Conservation (phyloP, 2,888 invertebrate genomes). For the Stegophylla sp. region DNA sequence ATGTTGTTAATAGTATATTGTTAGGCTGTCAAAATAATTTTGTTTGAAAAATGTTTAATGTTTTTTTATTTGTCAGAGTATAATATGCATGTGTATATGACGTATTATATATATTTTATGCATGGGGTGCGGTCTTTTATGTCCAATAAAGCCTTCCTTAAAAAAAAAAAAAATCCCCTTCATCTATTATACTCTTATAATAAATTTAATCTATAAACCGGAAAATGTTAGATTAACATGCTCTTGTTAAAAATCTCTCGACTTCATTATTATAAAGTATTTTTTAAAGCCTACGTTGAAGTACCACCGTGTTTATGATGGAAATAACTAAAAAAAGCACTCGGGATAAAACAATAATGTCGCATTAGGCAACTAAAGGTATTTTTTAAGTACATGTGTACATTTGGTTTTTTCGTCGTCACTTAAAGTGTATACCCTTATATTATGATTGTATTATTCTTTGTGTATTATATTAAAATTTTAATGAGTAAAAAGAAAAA, state of each 20-base stretch:
- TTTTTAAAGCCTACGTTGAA: not conserved
- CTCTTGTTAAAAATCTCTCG: slow-evolving; percentile 28
- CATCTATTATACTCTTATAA: not conserved
- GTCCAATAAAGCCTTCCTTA: slow-evolving; percentile 9
- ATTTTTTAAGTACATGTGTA: not conserved
- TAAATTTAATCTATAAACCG: slow-evolving; percentile 34
- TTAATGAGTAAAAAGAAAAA: too few species aligned
- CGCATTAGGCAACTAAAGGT: not conserved
- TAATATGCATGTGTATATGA: not conserved
- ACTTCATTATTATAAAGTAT: slow-evolving; percentile 3
- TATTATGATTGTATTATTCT: too few species aligned
- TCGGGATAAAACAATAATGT: not conserved
- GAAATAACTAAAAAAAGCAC: not conserved
- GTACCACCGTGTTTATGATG: not conserved
- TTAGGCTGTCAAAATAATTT: slow-evolving; percentile 14
- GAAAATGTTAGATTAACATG: slow-evolving; percentile 19
- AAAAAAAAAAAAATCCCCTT: slow-evolving; percentile 20
- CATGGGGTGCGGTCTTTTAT: slow-evolving; percentile 22
- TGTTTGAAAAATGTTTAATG: slow-evolving; percentile 13
- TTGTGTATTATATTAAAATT: too few species aligned
- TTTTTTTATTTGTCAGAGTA: not conserved
- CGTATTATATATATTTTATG: not conserved
- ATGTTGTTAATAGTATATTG: slow-evolving; percentile 11
- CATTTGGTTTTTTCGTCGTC: not conserved
- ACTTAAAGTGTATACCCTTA: too few species aligned